phyloP scores from a whole-genome alignment of 1,140 invertebrate species.

The Mya arenaria region DNA sequence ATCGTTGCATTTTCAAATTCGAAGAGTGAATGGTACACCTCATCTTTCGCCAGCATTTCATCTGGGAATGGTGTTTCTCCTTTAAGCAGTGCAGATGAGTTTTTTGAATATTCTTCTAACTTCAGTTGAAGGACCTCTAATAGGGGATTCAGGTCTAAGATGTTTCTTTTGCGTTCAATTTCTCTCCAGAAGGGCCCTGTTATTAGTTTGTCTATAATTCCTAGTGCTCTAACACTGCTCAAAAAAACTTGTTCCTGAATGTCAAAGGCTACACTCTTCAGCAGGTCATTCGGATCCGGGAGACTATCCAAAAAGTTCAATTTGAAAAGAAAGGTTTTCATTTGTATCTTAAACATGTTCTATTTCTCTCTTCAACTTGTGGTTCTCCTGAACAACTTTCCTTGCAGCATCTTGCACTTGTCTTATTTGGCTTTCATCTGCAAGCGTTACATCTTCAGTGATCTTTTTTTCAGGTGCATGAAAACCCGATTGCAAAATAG shows the following conservation, averaged over 20 bases:
- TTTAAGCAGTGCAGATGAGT: not conserved
- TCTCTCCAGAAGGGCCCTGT: constrained; percentile 58
- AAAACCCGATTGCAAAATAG: too few relatives aligned
- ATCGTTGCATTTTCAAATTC: not conserved
- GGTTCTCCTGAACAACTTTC: too few relatives aligned
- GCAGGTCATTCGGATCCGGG: constrained; percentile 35
- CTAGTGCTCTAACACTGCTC: constrained; percentile 41
- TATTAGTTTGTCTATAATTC: constrained; percentile 48
- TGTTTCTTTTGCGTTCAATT: constrained; percentile 18
- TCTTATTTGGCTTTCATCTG: too few relatives aligned
- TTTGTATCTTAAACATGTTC: too few relatives aligned
- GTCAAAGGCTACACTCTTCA: constrained; percentile 43
- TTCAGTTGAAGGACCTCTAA: not conserved
- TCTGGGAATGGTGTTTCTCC: not conserved
- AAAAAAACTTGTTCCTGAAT: constrained; percentile 10
- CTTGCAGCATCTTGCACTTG: too few relatives aligned
- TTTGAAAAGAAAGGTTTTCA: too few relatives aligned
- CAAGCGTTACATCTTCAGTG: too few relatives aligned
- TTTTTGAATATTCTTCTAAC: not conserved
- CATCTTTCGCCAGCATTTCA: not conserved
- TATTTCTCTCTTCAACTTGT: too few relatives aligned
- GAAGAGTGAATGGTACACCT: constrained; percentile 10
- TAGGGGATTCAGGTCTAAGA: constrained; percentile 32
- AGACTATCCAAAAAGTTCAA: not conserved
- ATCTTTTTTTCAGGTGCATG: too few relatives aligned